Percentiles rank a stretch among this genome's conserved stretches.
Conservation (phyloP, 2,797 vertebrate genomes). For the Meda fulgida region DNA sequence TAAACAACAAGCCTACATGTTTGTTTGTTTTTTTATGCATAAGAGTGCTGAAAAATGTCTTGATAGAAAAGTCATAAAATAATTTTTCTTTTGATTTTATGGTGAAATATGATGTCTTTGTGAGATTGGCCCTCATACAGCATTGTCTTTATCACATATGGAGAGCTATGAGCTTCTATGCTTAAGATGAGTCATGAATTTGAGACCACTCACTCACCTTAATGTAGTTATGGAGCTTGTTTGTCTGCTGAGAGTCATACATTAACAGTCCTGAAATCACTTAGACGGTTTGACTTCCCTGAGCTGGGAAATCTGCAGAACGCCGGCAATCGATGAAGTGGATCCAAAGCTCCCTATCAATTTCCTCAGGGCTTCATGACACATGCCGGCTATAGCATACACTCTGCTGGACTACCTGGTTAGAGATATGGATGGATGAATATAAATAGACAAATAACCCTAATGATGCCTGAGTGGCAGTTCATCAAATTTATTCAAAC, state of each 20-base stretch:
- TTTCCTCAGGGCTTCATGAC: constrained; percentile 63
- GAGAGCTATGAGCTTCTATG: background rate
- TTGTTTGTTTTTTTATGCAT: background rate
- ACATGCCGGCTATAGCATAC: constrained; percentile 46
- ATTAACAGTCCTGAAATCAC: constrained; percentile 68
- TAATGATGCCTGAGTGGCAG: background rate
- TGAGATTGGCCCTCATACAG: background rate
- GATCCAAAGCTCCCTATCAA: constrained; percentile 64
- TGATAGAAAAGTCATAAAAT: background rate
- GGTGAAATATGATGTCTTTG: background rate
- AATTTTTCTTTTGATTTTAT: background rate
- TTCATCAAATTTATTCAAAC: background rate
- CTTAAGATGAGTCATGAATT: constrained; percentile 9
- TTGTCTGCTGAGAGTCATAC: constrained; percentile 58
- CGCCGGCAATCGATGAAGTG: constrained; percentile 68
- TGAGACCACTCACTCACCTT: constrained; percentile 33
- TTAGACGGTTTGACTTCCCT: constrained; percentile 70
- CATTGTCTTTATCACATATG: background rate
- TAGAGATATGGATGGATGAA: background rate
- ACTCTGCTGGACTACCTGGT: constrained; percentile 16
- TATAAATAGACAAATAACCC: background rate
- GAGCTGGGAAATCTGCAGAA: constrained; percentile 73
- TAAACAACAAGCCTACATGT: background rate
- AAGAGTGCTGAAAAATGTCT: background rate
- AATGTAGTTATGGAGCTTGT: constrained; percentile 60